These are phyloP conservation scores for Acanthococcus lagerstroemiae DNA, from an alignment of 2,888 invertebrate species.

Conservation along the genomic window DNA sequence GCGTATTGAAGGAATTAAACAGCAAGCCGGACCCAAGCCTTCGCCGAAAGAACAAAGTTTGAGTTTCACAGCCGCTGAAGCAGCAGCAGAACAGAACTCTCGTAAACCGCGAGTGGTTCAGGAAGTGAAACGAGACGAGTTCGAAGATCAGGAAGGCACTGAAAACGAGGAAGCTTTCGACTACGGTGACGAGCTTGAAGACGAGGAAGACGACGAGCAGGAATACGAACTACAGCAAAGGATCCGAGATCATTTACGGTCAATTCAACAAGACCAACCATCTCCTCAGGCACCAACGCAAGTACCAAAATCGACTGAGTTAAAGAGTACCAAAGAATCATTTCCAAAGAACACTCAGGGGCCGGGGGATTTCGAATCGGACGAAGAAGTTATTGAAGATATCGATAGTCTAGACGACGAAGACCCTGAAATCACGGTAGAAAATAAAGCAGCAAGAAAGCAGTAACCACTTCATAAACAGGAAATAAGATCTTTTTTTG, in stretches of 20 bases:
- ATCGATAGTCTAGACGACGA: not conserved
- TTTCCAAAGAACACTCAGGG: no score
- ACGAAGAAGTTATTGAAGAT: conserved; percentile 13
- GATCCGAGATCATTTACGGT: conserved; percentile 1
- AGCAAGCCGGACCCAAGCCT: not conserved
- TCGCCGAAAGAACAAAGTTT: not conserved
- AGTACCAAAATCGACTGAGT: not conserved
- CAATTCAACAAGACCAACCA: not conserved
- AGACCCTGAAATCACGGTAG: not conserved
- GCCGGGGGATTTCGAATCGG: conserved; percentile 5
- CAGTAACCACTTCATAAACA: not conserved
- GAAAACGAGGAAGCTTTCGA: conserved; percentile 15
- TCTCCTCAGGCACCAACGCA: not conserved
- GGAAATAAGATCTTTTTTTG: not conserved
- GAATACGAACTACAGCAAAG: not conserved
- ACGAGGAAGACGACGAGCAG: conserved; percentile 3
- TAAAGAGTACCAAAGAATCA: no score
- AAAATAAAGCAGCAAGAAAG: not conserved
- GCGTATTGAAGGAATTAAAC: no score
- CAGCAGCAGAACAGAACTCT: not conserved
- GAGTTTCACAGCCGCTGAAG: not conserved
- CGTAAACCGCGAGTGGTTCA: not conserved
- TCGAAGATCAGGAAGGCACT: not conserved
- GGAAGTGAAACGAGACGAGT: not conserved
- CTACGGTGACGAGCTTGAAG: conserved; percentile 18